phyloP scores from a whole-genome alignment of 2,113 vertebrate species.

The Phrynocephalus versicolor region DNA sequence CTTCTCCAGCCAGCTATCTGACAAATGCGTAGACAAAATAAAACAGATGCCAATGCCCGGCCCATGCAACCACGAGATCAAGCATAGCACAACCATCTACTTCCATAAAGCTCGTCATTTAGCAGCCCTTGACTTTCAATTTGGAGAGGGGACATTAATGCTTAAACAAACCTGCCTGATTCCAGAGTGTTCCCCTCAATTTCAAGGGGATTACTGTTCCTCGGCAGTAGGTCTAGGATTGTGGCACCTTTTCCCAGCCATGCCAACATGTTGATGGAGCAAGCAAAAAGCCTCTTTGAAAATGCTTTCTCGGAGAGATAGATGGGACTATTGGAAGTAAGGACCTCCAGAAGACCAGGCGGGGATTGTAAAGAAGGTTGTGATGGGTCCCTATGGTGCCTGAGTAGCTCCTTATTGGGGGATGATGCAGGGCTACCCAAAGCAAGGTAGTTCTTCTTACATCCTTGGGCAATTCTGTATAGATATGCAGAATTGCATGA shows the following conservation, averaged over 20 bases:
- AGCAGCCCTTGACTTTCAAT: not conserved
- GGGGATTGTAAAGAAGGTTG: too few species aligned
- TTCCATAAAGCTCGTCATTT: not conserved
- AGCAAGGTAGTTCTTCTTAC: too few species aligned
- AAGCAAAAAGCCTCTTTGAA: not conserved
- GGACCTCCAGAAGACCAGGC: not conserved
- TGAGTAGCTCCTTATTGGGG: too few species aligned
- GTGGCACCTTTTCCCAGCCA: not conserved
- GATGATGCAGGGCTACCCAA: too few species aligned
- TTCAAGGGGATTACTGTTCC: conserved; percentile 15
- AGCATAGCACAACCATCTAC: not conserved
- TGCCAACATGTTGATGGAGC: not conserved
- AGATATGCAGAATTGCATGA: too few species aligned
- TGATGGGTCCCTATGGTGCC: too few species aligned
- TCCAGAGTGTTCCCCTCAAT: conserved; percentile 6
- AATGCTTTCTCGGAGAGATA: not conserved
- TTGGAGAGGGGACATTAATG: not conserved
- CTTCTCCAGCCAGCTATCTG: too few species aligned
- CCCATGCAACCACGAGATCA: not conserved
- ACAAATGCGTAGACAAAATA: too few species aligned
- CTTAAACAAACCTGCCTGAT: conserved; percentile 22
- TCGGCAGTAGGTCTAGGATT: not conserved
- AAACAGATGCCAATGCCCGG: too few species aligned
- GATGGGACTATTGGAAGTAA: not conserved
- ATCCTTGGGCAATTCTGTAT: too few species aligned